Base-by-base conservation (phyloP, 2,113 vertebrate genomes). In the Engystomops pustulosus region DNA sequence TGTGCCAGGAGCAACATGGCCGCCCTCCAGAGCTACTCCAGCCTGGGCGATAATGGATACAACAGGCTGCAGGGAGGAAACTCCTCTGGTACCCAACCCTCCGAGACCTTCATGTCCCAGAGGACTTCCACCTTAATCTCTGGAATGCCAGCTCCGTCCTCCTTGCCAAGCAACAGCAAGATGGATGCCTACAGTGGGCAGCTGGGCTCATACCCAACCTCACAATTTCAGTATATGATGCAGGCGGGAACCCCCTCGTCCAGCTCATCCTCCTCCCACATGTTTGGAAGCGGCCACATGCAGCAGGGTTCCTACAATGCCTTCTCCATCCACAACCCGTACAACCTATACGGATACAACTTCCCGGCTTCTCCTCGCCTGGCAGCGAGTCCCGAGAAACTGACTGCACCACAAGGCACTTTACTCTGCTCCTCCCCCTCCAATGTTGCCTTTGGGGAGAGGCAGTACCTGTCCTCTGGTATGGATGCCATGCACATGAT, bases 311-410 rank as follows among this genome's bases (percentile, higher is more conserved):
- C 98, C 87, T 99, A 99, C 92, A 99, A 99, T 0, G 95, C 98
- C 71, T 99, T 99, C 93, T 98, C 98, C 86, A 95, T 99, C 85
- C 98, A 99, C 94, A 98, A 98, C 88, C 97, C 98, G 75, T 99
- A 99, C 91, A 99, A 99, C 86, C 90, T 99, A 84, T 99, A 99
- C 2, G 97, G 98, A 94, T 99, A 99, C 93, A 99, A 99, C 92
- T 99, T 99, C 92, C 95, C 98, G 76, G 92, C 95, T 85, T 98
- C 97, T 30, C 96, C 97, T 0, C 94, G 98, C 89, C 90, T 99
- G 90, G 96, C 96, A 0, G 89, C 96, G 2, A 98, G 96, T 92
- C 96, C 97, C 0, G 98, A 99, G 91, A 99, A 99, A 94, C 95
- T 95, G 89, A 91, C 92, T 89, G 90, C 93, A 80, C 91, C 96